Percentiles rank a stretch among this genome's conserved stretches.
phyloP scores from a whole-genome alignment of 2,113 vertebrate genomes.

The Dromiciops gliroides region DNA sequence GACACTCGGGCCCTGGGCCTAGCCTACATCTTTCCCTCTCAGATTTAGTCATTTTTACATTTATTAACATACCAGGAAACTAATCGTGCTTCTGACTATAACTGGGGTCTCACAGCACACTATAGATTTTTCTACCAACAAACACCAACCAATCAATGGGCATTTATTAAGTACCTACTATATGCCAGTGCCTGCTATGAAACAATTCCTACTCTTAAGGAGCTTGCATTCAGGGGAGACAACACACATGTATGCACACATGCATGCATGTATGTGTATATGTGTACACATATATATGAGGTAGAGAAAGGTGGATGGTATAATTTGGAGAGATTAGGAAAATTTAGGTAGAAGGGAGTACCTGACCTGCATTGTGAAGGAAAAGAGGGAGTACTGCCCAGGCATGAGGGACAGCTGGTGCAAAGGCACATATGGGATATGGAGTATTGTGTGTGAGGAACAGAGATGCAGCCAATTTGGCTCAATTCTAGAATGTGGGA shows the following conservation, averaged over 20 bases:
- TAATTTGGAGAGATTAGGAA: neutral
- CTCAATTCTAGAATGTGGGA: neutral
- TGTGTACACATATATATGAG: neutral
- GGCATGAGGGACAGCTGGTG: neutral
- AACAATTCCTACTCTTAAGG: neutral
- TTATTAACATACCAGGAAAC: slow-evolving; percentile 11
- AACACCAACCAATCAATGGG: neutral
- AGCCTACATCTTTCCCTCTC: neutral
- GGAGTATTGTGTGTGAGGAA: neutral
- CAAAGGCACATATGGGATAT: too few relatives aligned
- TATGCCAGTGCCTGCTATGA: neutral
- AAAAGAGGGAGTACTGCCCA: neutral
- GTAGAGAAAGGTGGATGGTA: neutral
- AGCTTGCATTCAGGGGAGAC: neutral
- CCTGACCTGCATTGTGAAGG: neutral
- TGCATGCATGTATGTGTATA: neutral
- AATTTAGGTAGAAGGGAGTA: neutral
- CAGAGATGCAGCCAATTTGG: too few relatives aligned
- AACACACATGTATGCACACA: neutral
- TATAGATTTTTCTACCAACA: neutral
- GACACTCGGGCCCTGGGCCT: neutral
- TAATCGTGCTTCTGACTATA: neutral
- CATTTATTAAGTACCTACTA: neutral
- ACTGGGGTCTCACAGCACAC: neutral
- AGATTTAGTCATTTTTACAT: slow-evolving; percentile 14